Evolutionary conservation across 2,888 invertebrate species (phyloP), one percentile per base, ranked within the genome.

Genomic region (Nomada lathburiana): DNA sequence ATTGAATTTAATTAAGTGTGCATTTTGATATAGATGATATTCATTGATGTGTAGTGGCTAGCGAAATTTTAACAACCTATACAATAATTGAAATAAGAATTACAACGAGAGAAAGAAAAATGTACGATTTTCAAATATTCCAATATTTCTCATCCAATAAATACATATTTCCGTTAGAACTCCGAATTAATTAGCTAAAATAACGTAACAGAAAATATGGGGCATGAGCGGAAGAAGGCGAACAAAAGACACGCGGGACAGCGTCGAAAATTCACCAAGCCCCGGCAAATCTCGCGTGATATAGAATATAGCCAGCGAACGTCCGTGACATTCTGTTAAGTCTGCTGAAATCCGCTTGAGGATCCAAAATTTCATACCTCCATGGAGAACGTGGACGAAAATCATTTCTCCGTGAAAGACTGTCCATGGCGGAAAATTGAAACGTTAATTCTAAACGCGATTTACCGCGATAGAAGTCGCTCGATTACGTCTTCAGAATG

Each of bases 321-420:
- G 18, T 65, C 64, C 50, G 50, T 20, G 65, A 65, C 52, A n/a
- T n/a, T 76, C 57, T 20, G 72, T 76, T 64, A 72, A 72, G 57
- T 36, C 36, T 5, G 7, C 36, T 36, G 36, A 5, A 36, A 36
- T 36, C 36, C 36, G 7, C 23, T 47, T 36, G 57, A 29, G 63
- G 42, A 74, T 69, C n/a, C 2, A n/a, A 18, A 20, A 50, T 29
- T 53, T 42, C 18, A 18, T 11, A 9, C 26, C 16, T 36, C 36
- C 36, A 36, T 36, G 1, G 47, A 16, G 52, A 44, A 26, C 52
- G 26, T 29, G 26, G 62, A 53, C 16, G 20, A n/a, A 42, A 26
- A 42, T 59, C 23, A 2, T 70, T 47, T 2, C 52, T 10, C 23
- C 11, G 2, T 29, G n/a, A 62, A 62, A 62, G n/a, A 11, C 7